Conservation (phyloP, 2,113 vertebrate genomes). For the Asarcornis scutulata region DNA sequence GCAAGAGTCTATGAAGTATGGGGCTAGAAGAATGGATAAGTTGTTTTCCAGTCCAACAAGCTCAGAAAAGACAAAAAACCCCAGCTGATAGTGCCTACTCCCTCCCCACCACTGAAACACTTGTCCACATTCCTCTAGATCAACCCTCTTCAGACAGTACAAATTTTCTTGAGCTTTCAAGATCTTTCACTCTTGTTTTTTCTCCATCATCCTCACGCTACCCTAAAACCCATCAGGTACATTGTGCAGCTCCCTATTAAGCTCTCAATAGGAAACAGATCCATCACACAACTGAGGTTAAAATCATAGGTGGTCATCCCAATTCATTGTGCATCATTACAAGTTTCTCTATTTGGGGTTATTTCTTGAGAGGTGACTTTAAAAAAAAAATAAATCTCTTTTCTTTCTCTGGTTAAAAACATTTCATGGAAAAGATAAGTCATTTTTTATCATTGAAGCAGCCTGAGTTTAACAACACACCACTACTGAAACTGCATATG, state of each 20-base stretch:
- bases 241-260: constrained; percentile 29
- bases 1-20: not conserved
- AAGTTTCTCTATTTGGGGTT: constrained; percentile 18
- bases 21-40: not conserved
- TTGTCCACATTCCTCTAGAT: not conserved
- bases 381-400: not conserved
- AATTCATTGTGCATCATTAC: not conserved
- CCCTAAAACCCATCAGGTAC: not conserved
- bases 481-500: not conserved
- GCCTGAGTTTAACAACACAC: not conserved
- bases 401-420: not conserved
- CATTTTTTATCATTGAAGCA: not conserved
- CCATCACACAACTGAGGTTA: not conserved
- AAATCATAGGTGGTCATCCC: not conserved
- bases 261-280: constrained; percentile 37
- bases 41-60: not conserved
- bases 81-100: not conserved
- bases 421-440: not conserved
- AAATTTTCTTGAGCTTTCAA: not conserved
- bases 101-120: not conserved
- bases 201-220: not conserved
- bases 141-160: not conserved
- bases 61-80: not conserved
- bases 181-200: not conserved
- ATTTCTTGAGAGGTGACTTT: constrained; percentile 3